Conservation (phyloP, 2,113 vertebrate species). For the Rhinoptilus africanus region DNA sequence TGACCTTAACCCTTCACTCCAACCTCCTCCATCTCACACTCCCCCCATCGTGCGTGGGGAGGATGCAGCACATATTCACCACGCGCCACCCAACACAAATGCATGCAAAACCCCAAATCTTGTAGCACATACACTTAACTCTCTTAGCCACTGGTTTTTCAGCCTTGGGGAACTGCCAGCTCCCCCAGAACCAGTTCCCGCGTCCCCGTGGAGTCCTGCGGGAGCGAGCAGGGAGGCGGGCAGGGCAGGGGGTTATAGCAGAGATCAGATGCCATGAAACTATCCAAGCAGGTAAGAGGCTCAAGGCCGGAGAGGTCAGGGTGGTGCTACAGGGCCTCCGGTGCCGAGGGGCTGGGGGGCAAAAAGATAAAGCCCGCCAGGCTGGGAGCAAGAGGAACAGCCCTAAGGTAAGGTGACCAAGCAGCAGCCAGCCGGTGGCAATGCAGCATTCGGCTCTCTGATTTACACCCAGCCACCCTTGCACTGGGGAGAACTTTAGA, state of each 20-base stretch:
- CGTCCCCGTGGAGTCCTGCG: accelerated
- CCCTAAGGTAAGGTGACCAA: neutral
- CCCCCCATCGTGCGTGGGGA: accelerated
- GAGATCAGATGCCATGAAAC: neutral
- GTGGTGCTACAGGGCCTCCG: neutral
- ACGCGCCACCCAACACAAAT: accelerated
- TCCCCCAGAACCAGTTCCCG: neutral
- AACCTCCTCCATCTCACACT: accelerated
- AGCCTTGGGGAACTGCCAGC: neutral
- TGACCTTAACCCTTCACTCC: accelerated
- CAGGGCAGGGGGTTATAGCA: neutral
- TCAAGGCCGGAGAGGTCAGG: neutral
- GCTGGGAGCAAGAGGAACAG: neutral
- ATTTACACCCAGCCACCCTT: neutral
- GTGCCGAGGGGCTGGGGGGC: neutral
- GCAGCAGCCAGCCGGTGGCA: neutral
- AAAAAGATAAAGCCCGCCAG: neutral
- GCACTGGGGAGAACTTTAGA: neutral
- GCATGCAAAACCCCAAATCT: accelerated
- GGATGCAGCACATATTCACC: accelerated
- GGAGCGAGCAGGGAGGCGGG: accelerated
- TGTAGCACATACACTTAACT: accelerated
- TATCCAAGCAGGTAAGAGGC: conserved; percentile 34
- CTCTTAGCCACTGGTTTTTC: neutral
- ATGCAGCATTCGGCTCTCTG: neutral